Conservation (phyloP, 2,888 invertebrate species). For the Anthoptus insignis region DNA sequence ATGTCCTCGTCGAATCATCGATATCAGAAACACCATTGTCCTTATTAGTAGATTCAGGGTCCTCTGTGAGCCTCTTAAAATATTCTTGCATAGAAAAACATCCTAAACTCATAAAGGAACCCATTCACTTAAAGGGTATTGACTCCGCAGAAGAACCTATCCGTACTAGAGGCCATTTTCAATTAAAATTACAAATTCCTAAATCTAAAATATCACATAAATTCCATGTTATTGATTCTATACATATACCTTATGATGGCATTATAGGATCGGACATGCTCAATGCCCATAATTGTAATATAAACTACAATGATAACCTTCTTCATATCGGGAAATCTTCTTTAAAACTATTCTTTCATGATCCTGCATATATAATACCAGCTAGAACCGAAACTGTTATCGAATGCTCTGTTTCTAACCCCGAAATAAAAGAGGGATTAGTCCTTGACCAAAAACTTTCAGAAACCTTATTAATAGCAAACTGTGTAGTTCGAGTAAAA, state of each 20-base stretch:
- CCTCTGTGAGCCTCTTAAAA: neutral
- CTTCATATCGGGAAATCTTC: neutral
- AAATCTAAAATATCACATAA: slow-evolving; percentile 6
- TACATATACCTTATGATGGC: slow-evolving; percentile 22
- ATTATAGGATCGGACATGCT: slow-evolving; percentile 24
- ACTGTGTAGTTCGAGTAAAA: slow-evolving; percentile 31
- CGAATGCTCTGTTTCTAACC: slow-evolving; percentile 39
- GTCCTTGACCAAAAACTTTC: slow-evolving; percentile 22
- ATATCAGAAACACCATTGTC: slow-evolving; percentile 39
- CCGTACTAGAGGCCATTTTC: neutral
- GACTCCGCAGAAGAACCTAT: neutral
- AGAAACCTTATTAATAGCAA: slow-evolving; percentile 20
- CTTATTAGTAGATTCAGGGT: neutral
- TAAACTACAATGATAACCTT: neutral
- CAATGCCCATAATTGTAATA: slow-evolving; percentile 7
- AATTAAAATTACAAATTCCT: neutral
- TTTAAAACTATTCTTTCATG: neutral
- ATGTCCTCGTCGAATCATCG: slow-evolving; percentile 39
- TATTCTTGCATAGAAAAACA: neutral
- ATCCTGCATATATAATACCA: slow-evolving; percentile 22
- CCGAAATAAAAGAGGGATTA: slow-evolving; percentile 36
- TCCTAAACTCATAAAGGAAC: neutral
- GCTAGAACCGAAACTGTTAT: slow-evolving; percentile 36
- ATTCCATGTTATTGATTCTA: slow-evolving; percentile 14
- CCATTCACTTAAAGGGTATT: neutral